Percentiles rank a stretch among this genome's conserved stretches.
phyloP scores from a whole-genome alignment of 2,888 invertebrate species.

The Drosophila buzzatii region DNA sequence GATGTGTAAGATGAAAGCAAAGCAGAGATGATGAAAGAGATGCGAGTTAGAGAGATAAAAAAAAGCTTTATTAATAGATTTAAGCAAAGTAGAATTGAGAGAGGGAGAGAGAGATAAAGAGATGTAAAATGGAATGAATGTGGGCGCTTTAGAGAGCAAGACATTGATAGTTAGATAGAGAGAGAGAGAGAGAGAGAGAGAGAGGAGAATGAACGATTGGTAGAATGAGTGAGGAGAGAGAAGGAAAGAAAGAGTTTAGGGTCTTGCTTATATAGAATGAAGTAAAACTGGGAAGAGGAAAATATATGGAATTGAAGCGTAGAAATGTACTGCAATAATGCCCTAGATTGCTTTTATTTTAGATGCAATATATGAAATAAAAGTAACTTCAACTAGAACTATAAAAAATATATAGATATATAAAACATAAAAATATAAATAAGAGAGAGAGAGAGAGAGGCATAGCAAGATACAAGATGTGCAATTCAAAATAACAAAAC shows the following conservation, averaged over 20 bases:
- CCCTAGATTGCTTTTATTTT: no score
- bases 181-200: no score
- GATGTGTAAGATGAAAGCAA: conserved; percentile 1
- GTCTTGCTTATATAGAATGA: not conserved
- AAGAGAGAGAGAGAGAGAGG: not conserved
- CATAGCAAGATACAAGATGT: not conserved
- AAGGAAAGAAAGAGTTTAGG: not conserved
- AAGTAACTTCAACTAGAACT: not conserved
- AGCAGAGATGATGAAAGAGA: not conserved
- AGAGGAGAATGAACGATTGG: no score
- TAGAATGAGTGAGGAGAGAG: not conserved
- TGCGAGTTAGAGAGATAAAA: not conserved
- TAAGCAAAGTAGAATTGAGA: not conserved
- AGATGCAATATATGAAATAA: no score
- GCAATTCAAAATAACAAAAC: conserved; percentile 50
- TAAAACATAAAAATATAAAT: not conserved
- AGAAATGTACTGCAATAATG: not conserved
- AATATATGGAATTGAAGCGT: not conserved
- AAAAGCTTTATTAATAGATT: conserved; percentile 1
- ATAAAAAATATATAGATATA: not conserved
- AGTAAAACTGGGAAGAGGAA: not conserved
- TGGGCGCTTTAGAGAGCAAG: not conserved
- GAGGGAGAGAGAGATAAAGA: not conserved
- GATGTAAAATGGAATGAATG: not conserved
- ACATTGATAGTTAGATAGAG: not conserved